Percentiles rank a stretch among this genome's conserved stretches.
Conservation (phyloP, 1,140 invertebrate species). For the Brachionus rubens region DNA sequence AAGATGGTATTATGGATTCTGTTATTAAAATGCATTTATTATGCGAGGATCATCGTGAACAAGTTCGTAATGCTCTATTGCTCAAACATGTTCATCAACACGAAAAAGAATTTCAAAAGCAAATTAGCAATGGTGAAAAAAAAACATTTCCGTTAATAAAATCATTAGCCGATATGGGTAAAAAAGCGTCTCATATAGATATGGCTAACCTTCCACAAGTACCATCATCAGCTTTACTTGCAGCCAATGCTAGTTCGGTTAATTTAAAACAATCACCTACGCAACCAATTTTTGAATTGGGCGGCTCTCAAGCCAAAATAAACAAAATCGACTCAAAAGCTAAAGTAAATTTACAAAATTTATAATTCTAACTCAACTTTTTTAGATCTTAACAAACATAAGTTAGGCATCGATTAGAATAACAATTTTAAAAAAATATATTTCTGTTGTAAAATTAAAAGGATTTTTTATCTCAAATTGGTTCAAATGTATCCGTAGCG, state of each 20-base stretch:
- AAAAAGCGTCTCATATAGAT: slow-evolving; percentile 87
- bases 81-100: slow-evolving; percentile 85
- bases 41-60: slow-evolving; percentile 72
- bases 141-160: slow-evolving; percentile 86
- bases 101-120: slow-evolving; percentile 56
- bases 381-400: not conserved
- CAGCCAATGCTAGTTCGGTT: not conserved
- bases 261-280: slow-evolving; percentile 40
- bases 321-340: slow-evolving; percentile 36
- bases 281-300: slow-evolving; percentile 35
- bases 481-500: slow-evolving; percentile 17
- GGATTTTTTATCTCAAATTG: slow-evolving; percentile 25
- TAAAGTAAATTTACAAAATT: slow-evolving; percentile 21
- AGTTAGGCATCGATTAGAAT: not conserved
- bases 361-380: not conserved
- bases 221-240: not conserved
- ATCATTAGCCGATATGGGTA: slow-evolving; percentile 90
- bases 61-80: slow-evolving; percentile 78
- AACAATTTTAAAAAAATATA: not conserved
- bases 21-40: slow-evolving; percentile 78
- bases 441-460: slow-evolving; percentile 38
- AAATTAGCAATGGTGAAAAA: slow-evolving; percentile 67
- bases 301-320: slow-evolving; percentile 21
- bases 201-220: not conserved
- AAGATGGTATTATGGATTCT: slow-evolving; percentile 83